phyloP scores from a whole-genome alignment of 1,140 invertebrate species.

The Hesperophylax magnus region DNA sequence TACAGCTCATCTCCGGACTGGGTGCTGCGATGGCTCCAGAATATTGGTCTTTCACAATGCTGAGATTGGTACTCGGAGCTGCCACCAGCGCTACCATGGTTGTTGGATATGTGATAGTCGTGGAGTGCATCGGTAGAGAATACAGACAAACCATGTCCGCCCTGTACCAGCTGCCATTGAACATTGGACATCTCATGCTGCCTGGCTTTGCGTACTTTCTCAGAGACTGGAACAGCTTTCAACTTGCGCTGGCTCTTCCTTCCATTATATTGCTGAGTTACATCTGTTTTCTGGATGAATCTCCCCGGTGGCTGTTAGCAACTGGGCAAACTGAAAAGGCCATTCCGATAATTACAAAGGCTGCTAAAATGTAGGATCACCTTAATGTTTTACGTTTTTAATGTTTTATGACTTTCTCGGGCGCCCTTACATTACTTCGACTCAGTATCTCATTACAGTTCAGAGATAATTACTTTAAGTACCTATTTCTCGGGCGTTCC shows the following conservation, averaged over 20 bases:
- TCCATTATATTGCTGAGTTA: constrained; percentile 68
- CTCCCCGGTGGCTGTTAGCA: constrained; percentile 78
- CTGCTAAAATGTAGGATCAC: constrained; percentile 68
- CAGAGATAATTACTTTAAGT: too few species aligned
- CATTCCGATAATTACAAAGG: constrained; percentile 70
- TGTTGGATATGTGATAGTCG: constrained; percentile 72
- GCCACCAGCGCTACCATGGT: constrained; percentile 77
- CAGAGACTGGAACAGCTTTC: constrained; percentile 70
- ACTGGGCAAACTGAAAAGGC: constrained; percentile 74
- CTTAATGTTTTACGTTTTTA: too few species aligned
- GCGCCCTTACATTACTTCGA: too few species aligned
- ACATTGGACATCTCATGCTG: constrained; percentile 71
- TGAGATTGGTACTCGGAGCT: constrained; percentile 74
- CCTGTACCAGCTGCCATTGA: constrained; percentile 74
- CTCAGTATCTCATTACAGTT: too few species aligned
- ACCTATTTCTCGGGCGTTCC: too few species aligned
- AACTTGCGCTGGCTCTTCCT: constrained; percentile 72
- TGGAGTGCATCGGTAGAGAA: constrained; percentile 70
- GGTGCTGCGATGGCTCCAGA: constrained; percentile 73
- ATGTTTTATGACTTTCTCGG: too few species aligned
- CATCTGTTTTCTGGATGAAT: constrained; percentile 78
- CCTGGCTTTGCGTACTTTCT: constrained; percentile 71
- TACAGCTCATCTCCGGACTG: constrained; percentile 74
- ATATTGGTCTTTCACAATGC: constrained; percentile 74
- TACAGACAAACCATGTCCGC: constrained; percentile 75